phyloP scores from a whole-genome alignment of 2,888 invertebrate genomes.

The Drosophila robusta region DNA sequence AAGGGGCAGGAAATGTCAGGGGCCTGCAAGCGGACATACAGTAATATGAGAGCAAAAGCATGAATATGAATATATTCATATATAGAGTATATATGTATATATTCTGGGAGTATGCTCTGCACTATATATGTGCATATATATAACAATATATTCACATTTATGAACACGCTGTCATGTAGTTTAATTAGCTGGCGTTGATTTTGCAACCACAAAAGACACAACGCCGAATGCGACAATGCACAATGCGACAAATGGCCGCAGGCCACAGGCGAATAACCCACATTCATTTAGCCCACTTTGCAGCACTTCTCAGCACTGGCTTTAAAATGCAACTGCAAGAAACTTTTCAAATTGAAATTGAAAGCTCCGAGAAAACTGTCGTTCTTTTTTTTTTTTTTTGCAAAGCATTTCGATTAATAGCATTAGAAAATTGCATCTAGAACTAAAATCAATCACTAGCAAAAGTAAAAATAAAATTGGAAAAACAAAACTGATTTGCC shows the following conservation, averaged over 20 bases:
- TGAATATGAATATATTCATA: conserved; percentile 24
- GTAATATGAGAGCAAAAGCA: conserved; percentile 19
- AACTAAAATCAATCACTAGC: conserved; percentile 4
- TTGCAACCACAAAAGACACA: conserved; percentile 45
- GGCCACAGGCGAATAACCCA: conserved; percentile 47
- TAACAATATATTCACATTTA: conserved; percentile 46
- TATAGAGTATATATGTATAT: neutral
- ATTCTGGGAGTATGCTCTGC: conserved; percentile 1
- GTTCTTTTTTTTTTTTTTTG: neutral
- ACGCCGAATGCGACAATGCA: conserved; percentile 22
- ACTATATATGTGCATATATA: conserved; percentile 6
- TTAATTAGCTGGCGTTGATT: conserved; percentile 63
- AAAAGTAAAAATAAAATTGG: conserved; percentile 1
- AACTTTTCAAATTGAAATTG: neutral
- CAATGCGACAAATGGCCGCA: conserved; percentile 54
- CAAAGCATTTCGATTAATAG: conserved; percentile 14
- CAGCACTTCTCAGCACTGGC: neutral
- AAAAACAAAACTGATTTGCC: conserved; percentile 1
- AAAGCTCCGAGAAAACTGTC: neutral
- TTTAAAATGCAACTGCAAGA: neutral
- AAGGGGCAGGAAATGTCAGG: conserved; percentile 39
- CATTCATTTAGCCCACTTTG: conserved; percentile 22
- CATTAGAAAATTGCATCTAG: conserved; percentile 13
- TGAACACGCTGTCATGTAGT: conserved; percentile 56
- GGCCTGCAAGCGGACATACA: conserved; percentile 42